These are phyloP conservation scores for Caenorhabditis macrosperma DNA, from an alignment of 2,888 invertebrate genomes.

Conservation along the genomic window DNA sequence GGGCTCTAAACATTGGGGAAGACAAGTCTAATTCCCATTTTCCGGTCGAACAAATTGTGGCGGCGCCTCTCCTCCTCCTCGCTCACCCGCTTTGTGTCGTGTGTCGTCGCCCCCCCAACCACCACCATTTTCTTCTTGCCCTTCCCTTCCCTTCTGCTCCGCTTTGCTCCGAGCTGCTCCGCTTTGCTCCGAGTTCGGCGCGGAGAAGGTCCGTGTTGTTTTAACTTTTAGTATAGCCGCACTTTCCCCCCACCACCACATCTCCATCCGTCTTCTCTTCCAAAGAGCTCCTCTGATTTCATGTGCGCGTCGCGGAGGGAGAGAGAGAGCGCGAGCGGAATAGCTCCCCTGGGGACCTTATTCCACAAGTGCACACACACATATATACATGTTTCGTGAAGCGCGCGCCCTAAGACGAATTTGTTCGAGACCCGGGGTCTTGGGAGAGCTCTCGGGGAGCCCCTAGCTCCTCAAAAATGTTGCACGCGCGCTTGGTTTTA, in stretches of 20 bases:
- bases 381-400: conserved; percentile 22
- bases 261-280: conserved; percentile 8
- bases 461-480: conserved; percentile 21
- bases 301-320: not conserved
- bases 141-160: conserved; percentile 15
- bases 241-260: conserved; percentile 26
- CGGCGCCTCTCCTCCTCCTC: conserved; percentile 22
- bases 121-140: conserved; percentile 19
- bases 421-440: conserved; percentile 9
- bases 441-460: not conserved
- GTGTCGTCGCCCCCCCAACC: too few species aligned
- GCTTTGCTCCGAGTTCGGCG: too few species aligned
- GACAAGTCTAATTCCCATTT: conserved; percentile 59
- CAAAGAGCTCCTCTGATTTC: conserved; percentile 38
- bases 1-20: conserved; percentile 43
- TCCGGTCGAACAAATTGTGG: conserved; percentile 62
- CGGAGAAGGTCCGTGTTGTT: too few species aligned
- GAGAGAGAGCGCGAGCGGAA: conserved; percentile 12
- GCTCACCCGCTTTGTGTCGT: too few species aligned
- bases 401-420: conserved; percentile 17
- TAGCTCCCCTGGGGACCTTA: conserved; percentile 46
- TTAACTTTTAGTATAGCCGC: conserved; percentile 50
- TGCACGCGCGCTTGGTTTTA: conserved; percentile 38
- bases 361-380: conserved; percentile 46
- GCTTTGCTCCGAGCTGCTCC: too few species aligned